Evolutionary conservation across 2,888 invertebrate genomes (phyloP), one percentile per base, ranked within the genome.

Genomic region (Cotesia congregata): DNA sequence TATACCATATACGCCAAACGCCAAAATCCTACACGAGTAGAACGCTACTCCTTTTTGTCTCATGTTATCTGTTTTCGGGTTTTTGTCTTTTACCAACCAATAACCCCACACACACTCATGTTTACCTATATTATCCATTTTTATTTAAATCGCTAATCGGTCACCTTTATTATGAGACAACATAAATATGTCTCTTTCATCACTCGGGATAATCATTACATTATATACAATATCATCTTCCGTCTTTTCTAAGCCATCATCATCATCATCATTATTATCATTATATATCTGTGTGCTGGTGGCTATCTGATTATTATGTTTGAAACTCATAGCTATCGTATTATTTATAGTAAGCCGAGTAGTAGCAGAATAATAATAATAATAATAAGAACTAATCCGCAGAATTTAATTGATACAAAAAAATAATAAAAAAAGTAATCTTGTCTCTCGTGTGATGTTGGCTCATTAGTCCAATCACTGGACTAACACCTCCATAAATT

Each of bases 401-500:
- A 30, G 30, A 30, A 3, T 30, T 30, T 30, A 30, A 30, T 30
- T 30, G 30, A 30, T 30, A 30, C 30, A 50, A 50, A 12, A 50
- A 12, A 50, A 50, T 50, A 50, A 12, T 7, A 50, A 30, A 4
- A 50, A 50, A 4, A 50, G 1, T 50, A 50, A 12, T 50, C 50
- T 50, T 50, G 50, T 65, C 65, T 65, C 65, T 12, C 65, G 20
- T 65, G 30, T 30, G 38, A 38, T 65, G 30, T 30, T 30, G 12
- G 67, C 71, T 76, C 76, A 70, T 76, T 76, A 71, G 67, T 67
- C 30, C 39, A 76, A 76, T 67, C 65, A 65, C 65, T 71, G 50
- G 12, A 68, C 40, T 65, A 75, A 70, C 70, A 67, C 77, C 69
- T 74, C 72, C 69, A 76, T 79, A 77, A 75, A 81, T 80, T 81